Evolutionary conservation across 1,140 invertebrate genomes (phyloP), one percentile per base, ranked within the genome.

Genomic region (Apis florea): DNA sequence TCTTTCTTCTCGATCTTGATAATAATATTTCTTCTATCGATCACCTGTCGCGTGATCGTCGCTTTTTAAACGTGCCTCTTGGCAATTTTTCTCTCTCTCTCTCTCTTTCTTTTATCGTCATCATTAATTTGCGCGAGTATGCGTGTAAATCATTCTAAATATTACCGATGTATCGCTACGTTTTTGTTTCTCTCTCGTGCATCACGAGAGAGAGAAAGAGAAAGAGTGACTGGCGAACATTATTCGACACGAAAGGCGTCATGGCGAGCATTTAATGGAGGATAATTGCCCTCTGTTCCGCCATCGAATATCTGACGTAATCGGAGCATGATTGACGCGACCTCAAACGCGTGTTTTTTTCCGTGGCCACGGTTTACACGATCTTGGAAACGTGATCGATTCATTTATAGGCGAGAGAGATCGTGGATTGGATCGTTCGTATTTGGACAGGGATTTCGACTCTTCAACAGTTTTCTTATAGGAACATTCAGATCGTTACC

Each of bases 241-340:
- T 26, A 51, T 58, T n/a, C 77, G 59, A 64, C 49, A 53, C 61
- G 51, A n/a, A n/a, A 77, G 78, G 82, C 71, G 75, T 74, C 72
- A 53, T 75, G 68, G 83, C 70, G 56, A 54, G 58, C 67, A 75
- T 61, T 87, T 83, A 81, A 73, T 73, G 71, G 54, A 69, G 21
- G 67, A 63, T 72, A 87, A 87, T 88, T 84, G 87, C 69, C 78
- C 61, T n/a, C 5, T 61, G 67, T 67, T 81, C 82, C 75, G 59
- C 82, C 51, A 58, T 56, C 53, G 56, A 83, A 19, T 47, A 66
- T 71, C 78, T 83, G 85, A 87, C 68, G 85, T 87, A 87, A 87
- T 53, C 85, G 24, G 85, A 87, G 82, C 85, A 83, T 88, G 86
- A 88, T 84, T 88, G 86, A 83, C 80, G 72, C 76, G 83, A 61